phyloP scores from a whole-genome alignment of 2,888 invertebrate genomes.

The Lysandra coridon region DNA sequence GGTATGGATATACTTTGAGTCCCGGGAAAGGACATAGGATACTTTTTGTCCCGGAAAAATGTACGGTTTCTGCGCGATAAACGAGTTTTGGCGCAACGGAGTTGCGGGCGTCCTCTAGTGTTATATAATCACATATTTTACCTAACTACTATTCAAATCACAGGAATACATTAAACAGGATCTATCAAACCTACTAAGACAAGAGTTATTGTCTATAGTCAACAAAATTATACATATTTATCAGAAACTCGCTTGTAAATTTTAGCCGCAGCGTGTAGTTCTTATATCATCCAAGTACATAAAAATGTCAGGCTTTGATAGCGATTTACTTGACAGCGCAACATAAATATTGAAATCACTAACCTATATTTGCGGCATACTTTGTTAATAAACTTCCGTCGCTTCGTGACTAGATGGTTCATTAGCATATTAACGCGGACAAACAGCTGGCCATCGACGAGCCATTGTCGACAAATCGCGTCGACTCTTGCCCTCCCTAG shows the following conservation, averaged over 20 bases:
- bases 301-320: neutral
- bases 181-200: too few species aligned
- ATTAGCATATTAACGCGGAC: slow-evolving; percentile 61
- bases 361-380: slow-evolving; percentile 9
- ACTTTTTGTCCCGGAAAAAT: too few species aligned
- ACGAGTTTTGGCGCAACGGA: too few species aligned
- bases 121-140: too few species aligned
- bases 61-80: too few species aligned
- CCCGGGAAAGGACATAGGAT: too few species aligned
- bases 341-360: slow-evolving; percentile 2
- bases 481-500: slow-evolving; percentile 42
- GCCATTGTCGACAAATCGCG: slow-evolving; percentile 46
- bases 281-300: slow-evolving; percentile 1
- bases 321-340: neutral
- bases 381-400: slow-evolving; percentile 49
- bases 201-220: too few species aligned
- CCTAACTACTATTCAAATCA: too few species aligned
- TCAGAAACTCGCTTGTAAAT: neutral
- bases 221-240: neutral
- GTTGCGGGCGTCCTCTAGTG: too few species aligned
- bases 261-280: neutral
- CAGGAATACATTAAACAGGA: too few species aligned
- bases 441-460: slow-evolving; percentile 51
- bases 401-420: slow-evolving; percentile 49
- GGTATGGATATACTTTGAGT: too few species aligned